A percentile compares a stretch with the other conserved stretches of the same genome.
Conservation (phyloP, 2,113 vertebrate genomes). For the Notothenia coriiceps region DNA sequence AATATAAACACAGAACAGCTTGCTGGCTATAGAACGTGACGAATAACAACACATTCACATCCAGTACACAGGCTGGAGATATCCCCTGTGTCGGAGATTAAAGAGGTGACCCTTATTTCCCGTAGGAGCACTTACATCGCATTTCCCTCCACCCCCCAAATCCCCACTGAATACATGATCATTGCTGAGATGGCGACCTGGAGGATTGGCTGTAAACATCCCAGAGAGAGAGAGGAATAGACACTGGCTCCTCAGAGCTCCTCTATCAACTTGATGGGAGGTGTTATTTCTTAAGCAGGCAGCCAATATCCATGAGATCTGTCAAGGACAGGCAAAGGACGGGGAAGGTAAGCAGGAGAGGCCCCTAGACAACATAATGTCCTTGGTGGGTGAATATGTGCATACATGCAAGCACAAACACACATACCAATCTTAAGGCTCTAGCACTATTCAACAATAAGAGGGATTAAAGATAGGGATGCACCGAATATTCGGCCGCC, state of each 20-base stretch:
- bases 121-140: slow-evolving; percentile 63
- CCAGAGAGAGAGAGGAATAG: slow-evolving; percentile 49
- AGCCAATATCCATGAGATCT: slow-evolving; percentile 62
- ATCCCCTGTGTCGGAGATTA: slow-evolving; percentile 66
- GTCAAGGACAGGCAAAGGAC: slow-evolving; percentile 67
- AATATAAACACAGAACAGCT: slow-evolving; percentile 37
- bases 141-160: slow-evolving; percentile 35
- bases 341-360: slow-evolving; percentile 31
- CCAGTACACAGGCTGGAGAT: slow-evolving; percentile 40
- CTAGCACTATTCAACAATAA: slow-evolving; percentile 35
- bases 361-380: slow-evolving; percentile 31
- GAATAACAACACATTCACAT: slow-evolving; percentile 41
- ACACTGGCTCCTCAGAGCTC: slow-evolving; percentile 45
- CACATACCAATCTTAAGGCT: slow-evolving; percentile 15
- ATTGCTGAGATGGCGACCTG: slow-evolving; percentile 54
- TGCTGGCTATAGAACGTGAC: background rate
- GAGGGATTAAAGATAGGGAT: slow-evolving; percentile 32
- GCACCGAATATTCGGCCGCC: too few species aligned
- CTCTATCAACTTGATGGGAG: slow-evolving; percentile 73
- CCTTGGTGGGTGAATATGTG: slow-evolving; percentile 25
- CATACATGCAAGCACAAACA: slow-evolving; percentile 30
- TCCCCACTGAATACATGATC: slow-evolving; percentile 78
- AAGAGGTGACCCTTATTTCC: slow-evolving; percentile 82
- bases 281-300: slow-evolving; percentile 74
- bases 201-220: slow-evolving; percentile 74